Evolutionary conservation across 2,888 invertebrate genomes (phyloP).

Genomic region (Hirtodrosophila histrioides): DNA sequence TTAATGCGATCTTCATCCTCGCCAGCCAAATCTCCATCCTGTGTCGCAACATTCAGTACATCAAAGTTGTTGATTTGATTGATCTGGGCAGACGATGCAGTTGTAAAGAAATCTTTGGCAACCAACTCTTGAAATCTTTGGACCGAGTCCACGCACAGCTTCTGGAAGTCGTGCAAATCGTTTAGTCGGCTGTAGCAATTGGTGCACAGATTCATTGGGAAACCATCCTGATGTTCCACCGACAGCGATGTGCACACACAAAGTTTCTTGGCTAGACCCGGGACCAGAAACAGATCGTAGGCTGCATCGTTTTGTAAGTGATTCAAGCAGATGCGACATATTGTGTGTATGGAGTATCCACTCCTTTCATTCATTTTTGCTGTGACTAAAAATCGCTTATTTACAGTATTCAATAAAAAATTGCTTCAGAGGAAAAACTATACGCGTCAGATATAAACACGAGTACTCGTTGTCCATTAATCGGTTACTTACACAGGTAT

Average conservation of each 20-base stretch:
- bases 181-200: constrained; percentile 75
- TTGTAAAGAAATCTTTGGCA: constrained; percentile 47
- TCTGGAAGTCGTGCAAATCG: constrained; percentile 81
- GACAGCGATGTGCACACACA: constrained; percentile 78
- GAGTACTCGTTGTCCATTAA: constrained; percentile 16
- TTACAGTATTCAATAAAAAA: neutral
- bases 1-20: constrained; percentile 79
- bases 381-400: constrained; percentile 8
- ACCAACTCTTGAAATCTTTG: constrained; percentile 72
- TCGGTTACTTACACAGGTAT: constrained; percentile 18
- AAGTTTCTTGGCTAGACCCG: constrained; percentile 79
- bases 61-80: constrained; percentile 63
- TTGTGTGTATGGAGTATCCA: constrained; percentile 66
- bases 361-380: constrained; percentile 56
- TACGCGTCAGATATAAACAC: constrained; percentile 38
- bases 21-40: constrained; percentile 55
- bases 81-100: constrained; percentile 4
- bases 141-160: constrained; percentile 76
- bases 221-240: constrained; percentile 81
- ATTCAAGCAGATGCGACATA: constrained; percentile 82
- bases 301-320: constrained; percentile 61
- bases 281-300: constrained; percentile 73
- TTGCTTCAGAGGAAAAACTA: constrained; percentile 14
- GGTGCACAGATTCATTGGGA: constrained; percentile 77
- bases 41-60: constrained; percentile 51